Conservation (phyloP, 2,797 vertebrate species). For the Meda fulgida region DNA sequence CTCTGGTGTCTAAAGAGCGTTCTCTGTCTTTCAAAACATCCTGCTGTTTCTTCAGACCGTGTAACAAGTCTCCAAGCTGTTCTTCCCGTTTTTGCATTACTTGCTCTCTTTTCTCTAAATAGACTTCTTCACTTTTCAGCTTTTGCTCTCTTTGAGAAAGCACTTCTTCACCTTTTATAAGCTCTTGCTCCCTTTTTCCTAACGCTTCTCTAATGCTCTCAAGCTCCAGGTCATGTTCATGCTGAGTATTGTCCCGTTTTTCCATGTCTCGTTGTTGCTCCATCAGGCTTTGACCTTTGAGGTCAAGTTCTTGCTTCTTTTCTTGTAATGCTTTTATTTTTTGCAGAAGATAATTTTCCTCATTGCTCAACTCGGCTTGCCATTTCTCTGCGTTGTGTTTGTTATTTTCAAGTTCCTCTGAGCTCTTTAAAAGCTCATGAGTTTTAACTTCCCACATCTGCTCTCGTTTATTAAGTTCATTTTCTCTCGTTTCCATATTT, state of each 20-base stretch:
- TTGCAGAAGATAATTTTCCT: slow-evolving; percentile 42
- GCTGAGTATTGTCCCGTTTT: slow-evolving; percentile 36
- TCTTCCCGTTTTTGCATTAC: slow-evolving; percentile 50
- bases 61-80: background rate
- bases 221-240: slow-evolving; percentile 52
- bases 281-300: slow-evolving; percentile 39
- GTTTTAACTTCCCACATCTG: slow-evolving; percentile 32
- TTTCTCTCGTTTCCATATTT: slow-evolving; percentile 41
- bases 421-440: slow-evolving; percentile 29
- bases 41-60: slow-evolving; percentile 42
- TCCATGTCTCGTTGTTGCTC: slow-evolving; percentile 29
- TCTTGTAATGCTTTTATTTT: slow-evolving; percentile 35
- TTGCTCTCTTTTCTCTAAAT: slow-evolving; percentile 43
- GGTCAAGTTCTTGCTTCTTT: slow-evolving; percentile 43
- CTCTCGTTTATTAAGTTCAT: slow-evolving; percentile 45
- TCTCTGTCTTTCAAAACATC: slow-evolving; percentile 37
- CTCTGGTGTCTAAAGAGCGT: slow-evolving; percentile 37
- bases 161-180: slow-evolving; percentile 52
- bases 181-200: slow-evolving; percentile 56
- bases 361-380: slow-evolving; percentile 41
- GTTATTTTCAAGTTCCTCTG: slow-evolving; percentile 47
- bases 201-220: slow-evolving; percentile 49
- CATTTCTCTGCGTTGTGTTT: slow-evolving; percentile 39
- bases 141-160: slow-evolving; percentile 49
- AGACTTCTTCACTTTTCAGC: slow-evolving; percentile 48